A percentile compares a stretch with the other conserved stretches of the same genome.
Conservation (phyloP, 2,888 invertebrate genomes). For the Drosophila testacea region DNA sequence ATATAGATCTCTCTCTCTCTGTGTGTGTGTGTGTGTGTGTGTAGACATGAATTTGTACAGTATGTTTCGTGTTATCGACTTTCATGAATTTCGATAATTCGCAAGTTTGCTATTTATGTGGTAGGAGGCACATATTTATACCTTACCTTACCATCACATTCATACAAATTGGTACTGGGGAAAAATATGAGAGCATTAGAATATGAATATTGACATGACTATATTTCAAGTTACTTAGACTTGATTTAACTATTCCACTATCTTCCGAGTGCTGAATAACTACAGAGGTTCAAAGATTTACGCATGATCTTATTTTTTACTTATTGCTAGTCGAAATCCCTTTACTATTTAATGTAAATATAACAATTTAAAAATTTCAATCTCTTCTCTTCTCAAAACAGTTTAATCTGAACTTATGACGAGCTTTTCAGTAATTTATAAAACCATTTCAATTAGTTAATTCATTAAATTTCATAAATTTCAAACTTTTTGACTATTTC, state of each 20-base stretch:
- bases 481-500: too few species aligned
- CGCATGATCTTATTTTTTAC: too few species aligned
- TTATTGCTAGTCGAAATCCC: too few species aligned
- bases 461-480: neutral
- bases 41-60: slow-evolving; percentile 12
- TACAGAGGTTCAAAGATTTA: too few species aligned
- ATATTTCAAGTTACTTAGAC: too few species aligned
- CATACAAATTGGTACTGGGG: slow-evolving; percentile 6
- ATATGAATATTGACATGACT: neutral
- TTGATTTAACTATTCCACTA: too few species aligned
- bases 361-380: too few species aligned
- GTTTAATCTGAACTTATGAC: too few species aligned
- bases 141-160: neutral
- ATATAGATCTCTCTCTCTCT: neutral
- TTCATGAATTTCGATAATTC: slow-evolving; percentile 50
- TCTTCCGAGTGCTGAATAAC: too few species aligned
- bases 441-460: neutral
- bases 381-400: too few species aligned
- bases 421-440: neutral
- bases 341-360: too few species aligned
- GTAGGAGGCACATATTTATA: neutral
- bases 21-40: slow-evolving; percentile 1
- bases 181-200: slow-evolving; percentile 6
- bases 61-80: slow-evolving; percentile 35
- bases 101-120: slow-evolving; percentile 46